Conservation (phyloP, 2,113 vertebrate species). For the Propithecus coquereli region DNA sequence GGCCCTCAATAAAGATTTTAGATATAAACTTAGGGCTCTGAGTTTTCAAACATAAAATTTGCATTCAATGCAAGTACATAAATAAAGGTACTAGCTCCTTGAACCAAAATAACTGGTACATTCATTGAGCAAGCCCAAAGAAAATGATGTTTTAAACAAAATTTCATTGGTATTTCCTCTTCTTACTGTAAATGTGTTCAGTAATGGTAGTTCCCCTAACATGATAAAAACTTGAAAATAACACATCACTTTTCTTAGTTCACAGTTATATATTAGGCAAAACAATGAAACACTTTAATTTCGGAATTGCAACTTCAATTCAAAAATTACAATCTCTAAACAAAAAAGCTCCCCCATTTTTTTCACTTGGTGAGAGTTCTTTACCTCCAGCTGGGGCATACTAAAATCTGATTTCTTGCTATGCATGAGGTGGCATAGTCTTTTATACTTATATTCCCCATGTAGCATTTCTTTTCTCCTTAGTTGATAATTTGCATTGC, state of each 20-base stretch:
- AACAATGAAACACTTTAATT: not conserved
- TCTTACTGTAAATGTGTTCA: not conserved
- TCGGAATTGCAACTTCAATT: not conserved
- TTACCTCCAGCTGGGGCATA: not conserved
- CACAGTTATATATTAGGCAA: not conserved
- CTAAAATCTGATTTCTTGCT: not conserved
- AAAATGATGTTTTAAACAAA: not conserved
- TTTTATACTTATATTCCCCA: not conserved
- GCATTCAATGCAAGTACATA: not conserved
- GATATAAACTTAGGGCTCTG: not conserved
- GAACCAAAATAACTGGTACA: not conserved
- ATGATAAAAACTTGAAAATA: not conserved
- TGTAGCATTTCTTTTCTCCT: not conserved
- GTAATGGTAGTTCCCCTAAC: not conserved
- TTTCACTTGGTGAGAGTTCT: not conserved
- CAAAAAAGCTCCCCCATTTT: not conserved
- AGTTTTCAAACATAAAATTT: not conserved
- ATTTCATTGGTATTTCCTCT: not conserved
- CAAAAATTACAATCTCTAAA: not conserved
- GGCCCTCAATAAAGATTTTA: not conserved
- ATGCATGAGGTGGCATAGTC: not conserved
- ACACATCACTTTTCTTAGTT: not conserved
- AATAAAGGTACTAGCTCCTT: not conserved
- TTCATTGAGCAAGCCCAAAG: not conserved
- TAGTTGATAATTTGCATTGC: not conserved